These are phyloP conservation scores for Aphelocoma californica DNA, from an alignment of 2,797 vertebrate species.

Conservation along the genomic window DNA sequence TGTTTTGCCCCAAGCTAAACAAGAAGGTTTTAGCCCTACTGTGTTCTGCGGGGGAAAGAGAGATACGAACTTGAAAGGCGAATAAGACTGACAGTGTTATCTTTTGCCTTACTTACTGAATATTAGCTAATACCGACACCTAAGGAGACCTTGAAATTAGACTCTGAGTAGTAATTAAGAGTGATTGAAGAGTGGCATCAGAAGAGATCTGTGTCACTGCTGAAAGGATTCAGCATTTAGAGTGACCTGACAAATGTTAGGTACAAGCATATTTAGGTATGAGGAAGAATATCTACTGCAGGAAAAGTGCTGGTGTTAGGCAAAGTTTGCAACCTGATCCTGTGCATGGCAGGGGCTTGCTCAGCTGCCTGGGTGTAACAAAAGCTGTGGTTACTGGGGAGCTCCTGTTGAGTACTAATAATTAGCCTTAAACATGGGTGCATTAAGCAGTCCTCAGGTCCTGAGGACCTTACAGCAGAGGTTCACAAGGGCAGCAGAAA, in stretches of 20 bases:
- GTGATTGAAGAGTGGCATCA: constrained; percentile 59
- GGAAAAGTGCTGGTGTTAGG: constrained; percentile 58
- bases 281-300: constrained; percentile 34
- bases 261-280: constrained; percentile 28
- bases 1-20: constrained; percentile 78
- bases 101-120: constrained; percentile 56
- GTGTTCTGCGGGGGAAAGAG: constrained; percentile 57
- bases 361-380: constrained; percentile 48
- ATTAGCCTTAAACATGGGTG: constrained; percentile 53
- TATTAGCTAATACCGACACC: constrained; percentile 58
- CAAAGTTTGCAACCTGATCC: constrained; percentile 65
- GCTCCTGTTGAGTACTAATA: constrained; percentile 41
- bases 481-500: constrained; percentile 59
- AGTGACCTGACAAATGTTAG: constrained; percentile 10
- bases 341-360: constrained; percentile 27
- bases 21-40: constrained; percentile 66
- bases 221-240: constrained; percentile 38
- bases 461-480: constrained; percentile 9
- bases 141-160: constrained; percentile 59
- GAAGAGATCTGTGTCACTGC: constrained; percentile 36
- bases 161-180: constrained; percentile 54
- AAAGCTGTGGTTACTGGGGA: constrained; percentile 33
- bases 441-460: constrained; percentile 36
- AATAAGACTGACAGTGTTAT: constrained; percentile 23
- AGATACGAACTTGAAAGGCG: constrained; percentile 39